Base-by-base conservation (phyloP, 2,797 vertebrate species). In the Semaprochilodus insignis region DNA sequence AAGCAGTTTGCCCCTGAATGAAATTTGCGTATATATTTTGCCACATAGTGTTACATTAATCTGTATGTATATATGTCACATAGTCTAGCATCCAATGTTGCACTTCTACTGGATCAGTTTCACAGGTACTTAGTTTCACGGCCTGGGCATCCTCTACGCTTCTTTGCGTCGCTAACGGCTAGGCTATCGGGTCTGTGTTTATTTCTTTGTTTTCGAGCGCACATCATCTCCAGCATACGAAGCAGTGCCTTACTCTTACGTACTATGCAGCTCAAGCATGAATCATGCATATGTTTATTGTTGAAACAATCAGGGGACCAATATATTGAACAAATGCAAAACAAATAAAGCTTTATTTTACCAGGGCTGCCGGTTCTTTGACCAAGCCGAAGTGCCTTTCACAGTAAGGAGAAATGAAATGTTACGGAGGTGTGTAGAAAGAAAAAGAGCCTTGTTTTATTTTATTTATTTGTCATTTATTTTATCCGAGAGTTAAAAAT, bases 291-390 rank as follows among this genome's bases (percentile, higher is more conserved):
- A 21, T 14, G 44, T 14, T 36, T 5, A 36, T 55, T 11, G n/a
- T 15, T 31, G 27, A 70, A 70, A 14, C 19, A 74, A 74, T 74
- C 52, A 59, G 31, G 73, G 55, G 57, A 80, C 15, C 19, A 34
- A 4, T 51, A 6, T 44, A 4, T 6, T 72, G 16, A 57, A 5
- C 62, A 10, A 57, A 27, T 69, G 17, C 36, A 57, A 55, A 66
- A 25, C 21, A 67, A 78, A 78, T 78, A 69, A 69, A 69, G 63
- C n/a, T 17, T 67, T 69, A 55, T 69, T 78, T 78, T 69, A 40
- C 17, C 59, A 67, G 19, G 19, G 54, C 4, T 78, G 62, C 40
- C 36, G 10, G 11, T n/a, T 44, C 17, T 70, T 51, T 70, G 2
- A 70, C 15, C 36, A 11, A 66, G 17, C 65, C 31, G 21, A 21